phyloP scores from a whole-genome alignment of 2,113 vertebrate species.

The Sphaerodactylus townsendi region DNA sequence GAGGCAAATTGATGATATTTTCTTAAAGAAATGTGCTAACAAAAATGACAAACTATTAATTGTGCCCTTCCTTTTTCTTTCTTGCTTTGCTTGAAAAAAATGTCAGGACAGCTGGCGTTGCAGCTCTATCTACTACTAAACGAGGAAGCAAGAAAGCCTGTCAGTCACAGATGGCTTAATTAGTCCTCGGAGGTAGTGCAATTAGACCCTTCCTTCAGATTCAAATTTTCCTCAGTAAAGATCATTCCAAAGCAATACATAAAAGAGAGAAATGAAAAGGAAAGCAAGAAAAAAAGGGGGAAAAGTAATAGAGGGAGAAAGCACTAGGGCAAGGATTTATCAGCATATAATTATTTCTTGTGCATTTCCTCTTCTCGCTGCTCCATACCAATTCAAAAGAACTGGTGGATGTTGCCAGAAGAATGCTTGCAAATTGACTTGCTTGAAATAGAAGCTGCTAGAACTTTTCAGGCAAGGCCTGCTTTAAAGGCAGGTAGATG shows the following conservation, averaged over 20 bases:
- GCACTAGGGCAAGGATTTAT: constrained; percentile 64
- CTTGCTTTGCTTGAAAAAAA: constrained; percentile 9
- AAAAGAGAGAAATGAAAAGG: constrained; percentile 62
- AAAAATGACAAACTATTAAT: constrained; percentile 36
- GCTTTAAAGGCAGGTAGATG: constrained; percentile 57
- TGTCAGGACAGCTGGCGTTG: constrained; percentile 54
- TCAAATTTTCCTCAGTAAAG: constrained; percentile 69
- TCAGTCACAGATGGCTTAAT: constrained; percentile 75
- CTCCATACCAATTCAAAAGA: constrained; percentile 69
- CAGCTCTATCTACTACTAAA: constrained; percentile 66
- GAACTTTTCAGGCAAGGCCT: constrained; percentile 64
- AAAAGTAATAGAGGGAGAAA: constrained; percentile 61
- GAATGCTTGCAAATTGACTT: constrained; percentile 72
- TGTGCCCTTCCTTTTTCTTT: not conserved
- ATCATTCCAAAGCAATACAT: constrained; percentile 70
- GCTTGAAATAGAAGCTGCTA: constrained; percentile 69
- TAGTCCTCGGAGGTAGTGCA: constrained; percentile 73
- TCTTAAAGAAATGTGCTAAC: constrained; percentile 47
- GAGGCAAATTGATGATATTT: constrained; percentile 37
- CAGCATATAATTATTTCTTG: constrained; percentile 66
- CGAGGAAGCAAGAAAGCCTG: constrained; percentile 60
- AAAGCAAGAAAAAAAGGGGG: constrained; percentile 31
- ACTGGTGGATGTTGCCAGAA: constrained; percentile 66
- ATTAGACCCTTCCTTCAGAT: constrained; percentile 67
- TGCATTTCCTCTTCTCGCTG: constrained; percentile 62